Base-by-base conservation (phyloP, 2,888 invertebrate genomes). In the Eurytoma californica region DNA sequence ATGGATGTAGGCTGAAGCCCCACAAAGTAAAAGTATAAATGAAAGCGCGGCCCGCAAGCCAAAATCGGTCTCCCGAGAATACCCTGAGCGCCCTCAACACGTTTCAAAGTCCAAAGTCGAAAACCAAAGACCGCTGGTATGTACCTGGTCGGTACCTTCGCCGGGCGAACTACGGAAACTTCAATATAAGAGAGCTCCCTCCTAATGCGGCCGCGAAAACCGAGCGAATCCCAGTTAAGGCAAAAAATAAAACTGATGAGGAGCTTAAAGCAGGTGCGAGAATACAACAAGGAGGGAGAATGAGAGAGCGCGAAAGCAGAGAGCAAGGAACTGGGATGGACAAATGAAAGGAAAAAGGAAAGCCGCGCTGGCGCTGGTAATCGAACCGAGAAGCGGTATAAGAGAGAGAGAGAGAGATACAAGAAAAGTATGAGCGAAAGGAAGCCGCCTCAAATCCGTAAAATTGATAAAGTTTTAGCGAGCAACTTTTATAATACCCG, bases 391-490 rank as follows among this genome's bases (percentile, higher is more conserved):
- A 63, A 12, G 39, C 16, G 60, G 3, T 5, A 72, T 28, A 68
- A 18, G 55, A 68, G 14, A 57, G 51, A 53, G 16, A 57, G n/a
- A 20, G 39, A 3, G 20, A 3, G 55, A n/a, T n/a, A 47, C 47
- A 7, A 65, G n/a, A 0, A 16, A 16, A 13, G 47, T 53, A 20
- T 0, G 20, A 18, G 47, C 0, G 55, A 53, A 14, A 14, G 69
- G 47, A 58, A 49, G n/a, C n/a, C 30, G 55, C 55, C 28, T 63
- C 86, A 87, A 88, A 89, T 88, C 86, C 88, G 87, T 89, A 88
- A 89, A 89, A 89, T 89, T 89, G 89, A 89, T 89, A 89, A 89
- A 89, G 89, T 89, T 89, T 58, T 53, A 84, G 82, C 81, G 83
- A 82, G 83, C 39, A 89, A 89, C 88, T 89, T 89, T 89, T 87